A percentile compares a stretch with the other conserved stretches of the same genome.
These are phyloP conservation scores for Uloborus plumipes DNA, from an alignment of 2,888 invertebrate species.

Conservation along the genomic window DNA sequence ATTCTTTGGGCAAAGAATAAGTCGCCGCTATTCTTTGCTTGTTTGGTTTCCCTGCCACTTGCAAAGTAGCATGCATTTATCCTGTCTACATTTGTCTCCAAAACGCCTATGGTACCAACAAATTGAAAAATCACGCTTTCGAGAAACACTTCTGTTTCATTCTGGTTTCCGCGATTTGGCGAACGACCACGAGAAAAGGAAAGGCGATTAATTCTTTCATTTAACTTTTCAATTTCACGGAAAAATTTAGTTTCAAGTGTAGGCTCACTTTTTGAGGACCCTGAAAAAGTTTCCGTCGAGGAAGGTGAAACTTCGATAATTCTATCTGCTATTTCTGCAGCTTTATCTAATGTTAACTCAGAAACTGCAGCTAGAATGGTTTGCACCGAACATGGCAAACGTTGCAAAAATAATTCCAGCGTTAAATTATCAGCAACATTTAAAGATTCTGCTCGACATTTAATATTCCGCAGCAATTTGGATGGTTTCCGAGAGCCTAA, in stretches of 20 bases:
- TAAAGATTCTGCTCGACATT: not conserved
- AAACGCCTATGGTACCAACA: not conserved
- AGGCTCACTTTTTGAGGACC: too few relatives aligned
- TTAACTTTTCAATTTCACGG: constrained; percentile 10
- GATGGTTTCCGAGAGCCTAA: not conserved
- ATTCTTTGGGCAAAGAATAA: not conserved
- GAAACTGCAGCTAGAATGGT: too few relatives aligned
- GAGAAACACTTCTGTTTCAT: not conserved
- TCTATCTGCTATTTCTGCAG: constrained; percentile 2
- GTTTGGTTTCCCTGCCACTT: constrained; percentile 2
- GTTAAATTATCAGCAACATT: not conserved
- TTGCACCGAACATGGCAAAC: not conserved
- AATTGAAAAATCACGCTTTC: not conserved
- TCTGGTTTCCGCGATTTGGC: not conserved
- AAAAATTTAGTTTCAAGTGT: not conserved
- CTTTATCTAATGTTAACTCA: too few relatives aligned
- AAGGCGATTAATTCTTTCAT: constrained; percentile 1
- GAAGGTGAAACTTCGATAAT: not conserved
- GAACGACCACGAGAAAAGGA: not conserved
- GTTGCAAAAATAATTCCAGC: constrained; percentile 2
- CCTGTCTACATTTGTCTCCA: not conserved
- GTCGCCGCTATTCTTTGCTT: too few relatives aligned
- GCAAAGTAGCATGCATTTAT: constrained; percentile 10
- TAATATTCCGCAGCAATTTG: constrained; percentile 6
- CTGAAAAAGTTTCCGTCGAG: not conserved